Percentiles rank a stretch among this genome's conserved stretches.
Evolutionary conservation across 2,888 invertebrate species (phyloP).

Genomic region (Rhaphigaster nebulosa): DNA sequence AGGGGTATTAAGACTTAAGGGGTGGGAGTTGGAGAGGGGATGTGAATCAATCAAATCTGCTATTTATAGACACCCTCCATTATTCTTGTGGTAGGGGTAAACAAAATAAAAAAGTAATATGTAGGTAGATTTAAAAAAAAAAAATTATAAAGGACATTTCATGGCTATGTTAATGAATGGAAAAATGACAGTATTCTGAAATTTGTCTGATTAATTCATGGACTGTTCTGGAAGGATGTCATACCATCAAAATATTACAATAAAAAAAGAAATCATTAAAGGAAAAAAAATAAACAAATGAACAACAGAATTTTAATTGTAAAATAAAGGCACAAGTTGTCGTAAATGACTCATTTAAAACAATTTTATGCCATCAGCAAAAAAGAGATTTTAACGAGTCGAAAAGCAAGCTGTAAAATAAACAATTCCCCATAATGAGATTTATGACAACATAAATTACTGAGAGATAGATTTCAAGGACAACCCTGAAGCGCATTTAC

Average conservation of each 20-base stretch:
- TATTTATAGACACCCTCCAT: background rate
- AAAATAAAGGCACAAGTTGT: background rate
- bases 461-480: conserved; percentile 16
- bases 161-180: background rate
- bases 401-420: conserved; percentile 27
- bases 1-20: background rate
- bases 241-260: too few species aligned
- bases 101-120: background rate
- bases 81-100: background rate
- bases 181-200: background rate
- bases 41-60: background rate
- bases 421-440: conserved; percentile 20
- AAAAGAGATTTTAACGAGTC: conserved; percentile 18
- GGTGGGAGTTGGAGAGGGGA: background rate
- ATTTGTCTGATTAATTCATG: background rate
- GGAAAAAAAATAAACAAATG: background rate
- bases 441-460: conserved; percentile 47
- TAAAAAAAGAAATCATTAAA: too few species aligned
- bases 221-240: background rate
- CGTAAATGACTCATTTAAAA: conserved; percentile 3
- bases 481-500: conserved; percentile 42
- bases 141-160: background rate
- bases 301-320: background rate
- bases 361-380: background rate
- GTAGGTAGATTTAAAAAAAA: background rate